Base-by-base conservation (phyloP, 2,888 invertebrate genomes). In the Rhagonycha lutea region DNA sequence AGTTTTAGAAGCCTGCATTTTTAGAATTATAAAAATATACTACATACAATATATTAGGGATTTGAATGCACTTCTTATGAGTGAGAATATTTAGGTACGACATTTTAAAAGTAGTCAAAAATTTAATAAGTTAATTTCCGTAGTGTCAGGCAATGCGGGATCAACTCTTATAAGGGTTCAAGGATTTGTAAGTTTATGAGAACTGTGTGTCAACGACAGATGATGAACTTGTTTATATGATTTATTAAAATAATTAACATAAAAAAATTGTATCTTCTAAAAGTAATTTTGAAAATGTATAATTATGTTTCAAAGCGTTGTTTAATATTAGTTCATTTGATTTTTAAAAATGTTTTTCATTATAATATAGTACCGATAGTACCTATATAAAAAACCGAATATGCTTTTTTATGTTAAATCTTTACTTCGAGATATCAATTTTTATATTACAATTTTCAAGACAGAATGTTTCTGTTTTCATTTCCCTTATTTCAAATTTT, bases 81-180 rank as follows among this genome's bases (percentile, higher is more conserved):
- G n/a, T n/a, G n/a, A n/a, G 7, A 47, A 32, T 47, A 47, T n/a
- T n/a, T n/a, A 47, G 2, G 8, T n/a, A 2, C n/a, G n/a, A n/a
- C 8, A 47, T 47, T 47, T 47, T 47, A 47, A 47, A 47, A 47
- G 32, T 32, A 32, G 47, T 47, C 47, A 69, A 60, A 47, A 69
- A 69, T 73, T 68, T 67, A 72, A 72, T 68, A 28, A 72, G 61
- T 61, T 68, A 72, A 72, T 72, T 72, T 72, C 72, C 72, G 68
- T 61, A 29, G 68, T 29, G 63, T 73, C 73, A 73, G 18, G 69
- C 14, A 69, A 60, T 65, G 68, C 69, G 62, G 32, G 62, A 32
- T 60, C 63, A 74, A 60, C 60, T 32, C 14, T 63, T 65, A 74
- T 61, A 65, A 74, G 28, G 24, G 70, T 12, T 68, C 63, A 71